Conservation (phyloP, 2,113 vertebrate species). For the Orientallactaga bullata region DNA sequence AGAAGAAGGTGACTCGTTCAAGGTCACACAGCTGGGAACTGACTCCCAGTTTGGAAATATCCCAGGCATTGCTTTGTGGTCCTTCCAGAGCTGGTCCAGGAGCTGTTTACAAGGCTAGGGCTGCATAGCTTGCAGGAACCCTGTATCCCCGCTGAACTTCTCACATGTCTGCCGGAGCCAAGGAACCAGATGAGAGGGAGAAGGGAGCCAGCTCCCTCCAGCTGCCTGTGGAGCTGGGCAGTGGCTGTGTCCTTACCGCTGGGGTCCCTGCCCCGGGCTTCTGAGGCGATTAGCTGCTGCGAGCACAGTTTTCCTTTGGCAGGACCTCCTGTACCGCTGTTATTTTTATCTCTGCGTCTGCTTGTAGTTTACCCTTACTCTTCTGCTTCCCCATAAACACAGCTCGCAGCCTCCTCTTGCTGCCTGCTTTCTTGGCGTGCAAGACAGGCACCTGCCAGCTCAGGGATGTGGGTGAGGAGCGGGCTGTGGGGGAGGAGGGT, state of each 20-base stretch:
- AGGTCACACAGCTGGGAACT: not conserved
- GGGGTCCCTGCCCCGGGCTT: not conserved
- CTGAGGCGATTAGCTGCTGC: not conserved
- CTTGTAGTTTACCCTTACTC: slow-evolving; percentile 40
- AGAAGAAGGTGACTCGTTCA: not conserved
- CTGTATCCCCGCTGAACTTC: not conserved
- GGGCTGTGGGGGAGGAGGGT: accelerated
- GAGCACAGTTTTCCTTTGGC: slow-evolving; percentile 44
- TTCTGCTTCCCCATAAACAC: not conserved
- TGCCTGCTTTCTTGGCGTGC: not conserved
- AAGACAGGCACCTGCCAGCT: not conserved
- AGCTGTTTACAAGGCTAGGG: not conserved
- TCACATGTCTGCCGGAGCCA: not conserved
- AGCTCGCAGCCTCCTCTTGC: not conserved
- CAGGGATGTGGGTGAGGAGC: not conserved
- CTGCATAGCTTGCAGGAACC: not conserved
- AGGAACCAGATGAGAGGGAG: not conserved
- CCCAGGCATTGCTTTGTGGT: not conserved
- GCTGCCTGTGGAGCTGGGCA: not conserved
- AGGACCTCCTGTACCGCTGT: slow-evolving; percentile 52
- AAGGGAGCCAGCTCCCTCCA: not conserved
- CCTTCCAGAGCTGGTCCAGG: not conserved
- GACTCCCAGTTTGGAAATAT: not conserved
- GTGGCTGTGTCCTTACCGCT: not conserved
- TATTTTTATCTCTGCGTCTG: slow-evolving; percentile 68